phyloP scores from a whole-genome alignment of 2,888 invertebrate species.

The Matsumyia berberina region DNA sequence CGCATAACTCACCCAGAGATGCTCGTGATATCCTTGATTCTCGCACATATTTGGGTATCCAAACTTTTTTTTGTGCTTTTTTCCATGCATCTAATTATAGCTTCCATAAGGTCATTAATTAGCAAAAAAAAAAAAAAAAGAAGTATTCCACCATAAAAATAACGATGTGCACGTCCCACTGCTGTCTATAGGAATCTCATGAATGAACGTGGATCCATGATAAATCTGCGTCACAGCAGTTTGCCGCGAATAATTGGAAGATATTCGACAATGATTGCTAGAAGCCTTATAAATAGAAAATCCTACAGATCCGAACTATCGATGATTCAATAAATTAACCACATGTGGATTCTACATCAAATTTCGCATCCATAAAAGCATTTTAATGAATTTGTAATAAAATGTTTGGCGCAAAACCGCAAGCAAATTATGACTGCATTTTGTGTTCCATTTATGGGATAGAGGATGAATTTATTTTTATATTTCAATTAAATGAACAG shows the following conservation, averaged over 20 bases:
- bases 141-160: slow-evolving; percentile 8
- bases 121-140: slow-evolving; percentile 20
- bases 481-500: not conserved
- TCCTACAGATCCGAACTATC: slow-evolving; percentile 16
- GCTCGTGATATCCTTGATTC: slow-evolving; percentile 17
- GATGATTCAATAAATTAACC: not conserved
- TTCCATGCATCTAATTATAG: slow-evolving; percentile 37
- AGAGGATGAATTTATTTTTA: not conserved
- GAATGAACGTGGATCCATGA: slow-evolving; percentile 16
- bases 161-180: slow-evolving; percentile 14
- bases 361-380: not conserved
- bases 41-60: slow-evolving; percentile 43
- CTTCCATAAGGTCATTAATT: slow-evolving; percentile 27
- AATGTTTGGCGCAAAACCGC: slow-evolving; percentile 5
- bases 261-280: not conserved
- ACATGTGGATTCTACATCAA: slow-evolving; percentile 4
- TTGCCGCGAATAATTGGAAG: not conserved
- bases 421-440: not conserved
- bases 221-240: slow-evolving; percentile 27
- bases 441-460: not conserved
- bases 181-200: not conserved
- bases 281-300: slow-evolving; percentile 15
- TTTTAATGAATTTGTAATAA: not conserved
- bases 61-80: not conserved
- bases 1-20: not conserved